phyloP scores from a whole-genome alignment of 1,140 invertebrate genomes.

The Trypoxylus dichotomus region DNA sequence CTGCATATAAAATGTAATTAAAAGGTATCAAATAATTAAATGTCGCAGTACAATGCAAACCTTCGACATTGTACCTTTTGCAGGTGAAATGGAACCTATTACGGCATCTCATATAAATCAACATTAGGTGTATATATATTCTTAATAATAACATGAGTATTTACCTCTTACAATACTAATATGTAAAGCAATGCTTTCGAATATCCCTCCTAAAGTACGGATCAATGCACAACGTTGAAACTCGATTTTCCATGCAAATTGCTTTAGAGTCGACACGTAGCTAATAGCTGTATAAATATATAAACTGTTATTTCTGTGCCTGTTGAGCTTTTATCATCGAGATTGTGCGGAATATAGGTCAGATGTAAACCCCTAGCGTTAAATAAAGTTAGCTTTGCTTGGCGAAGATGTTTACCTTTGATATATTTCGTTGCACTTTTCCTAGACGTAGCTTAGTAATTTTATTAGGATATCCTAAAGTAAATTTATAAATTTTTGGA shows the following conservation, averaged over 20 bases:
- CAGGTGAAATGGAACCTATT: background rate
- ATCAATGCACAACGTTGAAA: background rate
- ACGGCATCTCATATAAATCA: too few relatives aligned
- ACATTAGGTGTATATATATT: too few relatives aligned
- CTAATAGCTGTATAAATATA: conserved; percentile 10
- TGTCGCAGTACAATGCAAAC: too few relatives aligned
- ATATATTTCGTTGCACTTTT: too few relatives aligned
- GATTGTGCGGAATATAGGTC: background rate
- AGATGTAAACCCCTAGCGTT: background rate
- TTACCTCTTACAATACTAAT: background rate
- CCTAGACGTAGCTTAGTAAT: too few relatives aligned
- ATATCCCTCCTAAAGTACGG: background rate
- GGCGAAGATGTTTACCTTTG: too few relatives aligned
- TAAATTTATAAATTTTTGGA: too few relatives aligned
- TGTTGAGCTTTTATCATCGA: background rate
- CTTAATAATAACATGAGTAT: background rate
- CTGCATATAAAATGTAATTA: background rate
- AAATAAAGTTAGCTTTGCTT: too few relatives aligned
- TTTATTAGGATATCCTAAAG: too few relatives aligned
- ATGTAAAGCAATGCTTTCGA: background rate
- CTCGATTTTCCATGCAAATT: conserved; percentile 11
- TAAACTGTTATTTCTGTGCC: background rate
- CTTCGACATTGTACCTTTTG: too few relatives aligned
- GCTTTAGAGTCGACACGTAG: background rate
- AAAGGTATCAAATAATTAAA: background rate